A percentile compares a stretch with the other conserved stretches of the same genome.
phyloP scores from a whole-genome alignment of 2,113 vertebrate genomes.

The Salvelinus alpinus region DNA sequence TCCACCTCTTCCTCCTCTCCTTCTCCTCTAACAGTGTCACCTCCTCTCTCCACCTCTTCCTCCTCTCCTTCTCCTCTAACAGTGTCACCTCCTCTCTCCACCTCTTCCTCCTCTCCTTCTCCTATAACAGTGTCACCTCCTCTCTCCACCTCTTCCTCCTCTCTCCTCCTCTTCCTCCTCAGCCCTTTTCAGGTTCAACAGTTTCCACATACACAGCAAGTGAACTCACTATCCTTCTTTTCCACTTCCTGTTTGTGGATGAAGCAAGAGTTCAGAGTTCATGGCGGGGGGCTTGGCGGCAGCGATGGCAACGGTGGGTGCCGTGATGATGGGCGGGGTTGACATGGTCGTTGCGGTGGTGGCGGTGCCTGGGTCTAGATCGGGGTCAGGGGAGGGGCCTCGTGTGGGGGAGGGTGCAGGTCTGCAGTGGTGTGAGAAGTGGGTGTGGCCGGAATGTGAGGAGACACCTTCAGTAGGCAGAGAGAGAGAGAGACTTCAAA shows the following conservation, averaged over 20 bases:
- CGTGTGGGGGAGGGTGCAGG: constrained; percentile 26
- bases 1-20: no score
- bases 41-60: no score
- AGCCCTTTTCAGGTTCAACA: neutral
- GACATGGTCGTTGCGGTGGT: neutral
- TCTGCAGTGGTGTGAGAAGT: constrained; percentile 41
- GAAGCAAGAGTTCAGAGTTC: constrained; percentile 15
- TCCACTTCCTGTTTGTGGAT: neutral
- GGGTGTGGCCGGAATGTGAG: constrained; percentile 38
- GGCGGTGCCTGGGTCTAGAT: neutral
- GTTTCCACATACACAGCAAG: neutral
- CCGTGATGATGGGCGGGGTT: neutral
- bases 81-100: no score
- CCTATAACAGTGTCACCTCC: no score
- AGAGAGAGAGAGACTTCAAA: neutral
- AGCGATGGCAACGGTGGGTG: neutral
- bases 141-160: no score
- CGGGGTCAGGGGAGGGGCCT: neutral
- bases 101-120: no score
- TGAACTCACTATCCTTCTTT: neutral
- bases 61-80: no score
- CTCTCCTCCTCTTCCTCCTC: neutral
- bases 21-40: no score
- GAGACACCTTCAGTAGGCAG: constrained; percentile 45
- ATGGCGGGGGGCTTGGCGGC: constrained; percentile 21